Base-by-base conservation (phyloP, 1,140 invertebrate genomes). In the Drosophila kurseongensis region DNA sequence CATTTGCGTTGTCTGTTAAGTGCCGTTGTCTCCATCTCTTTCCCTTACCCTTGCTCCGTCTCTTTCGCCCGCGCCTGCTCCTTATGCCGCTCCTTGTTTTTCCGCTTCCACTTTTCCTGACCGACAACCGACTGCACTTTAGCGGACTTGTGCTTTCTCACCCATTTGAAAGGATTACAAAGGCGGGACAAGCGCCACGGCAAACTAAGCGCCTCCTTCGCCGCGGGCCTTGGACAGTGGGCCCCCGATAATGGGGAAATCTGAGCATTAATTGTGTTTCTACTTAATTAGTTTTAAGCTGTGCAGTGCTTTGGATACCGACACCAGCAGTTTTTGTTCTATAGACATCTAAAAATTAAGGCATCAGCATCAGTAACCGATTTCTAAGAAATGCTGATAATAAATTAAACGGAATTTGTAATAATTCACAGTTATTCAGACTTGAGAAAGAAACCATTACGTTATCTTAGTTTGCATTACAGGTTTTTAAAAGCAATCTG, bases 131-230 rank as follows among this genome's bases (percentile, higher is more conserved):
- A 73, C 81, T 86, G 82, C 82, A 86, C 83, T 86, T 86, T 86
- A 81, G 78, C 82, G 82, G 82, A 86, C 86, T 86, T 86, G 82
- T 86, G 82, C 86, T 86, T 86, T 86, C 83, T 86, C 83, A 80
- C 82, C 82, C 82, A 86, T 86, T 86, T 86, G 83, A 78, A 82
- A 73, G 82, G 82, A 86, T 86, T 86, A 86, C 78, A 85, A 80
- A 67, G 65, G 74, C 82, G 74, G 59, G 55, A 44, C 60, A 67
- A 76, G 59, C 80, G 65, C 63, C 63, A 63, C 40, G 62, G 68
- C 48, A 74, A 85, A 71, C 65, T 52, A 57, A 51, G 9, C 10
- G 36, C 36, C 55, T 42, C 38, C 60, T 60, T 59, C 9, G 16
- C 2, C 36, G 16, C 13, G 35, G 32, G 18, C 23, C 52, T 4